These are phyloP conservation scores for Nasua narica DNA, from an alignment of 2,797 vertebrate genomes.

Conservation along the genomic window DNA sequence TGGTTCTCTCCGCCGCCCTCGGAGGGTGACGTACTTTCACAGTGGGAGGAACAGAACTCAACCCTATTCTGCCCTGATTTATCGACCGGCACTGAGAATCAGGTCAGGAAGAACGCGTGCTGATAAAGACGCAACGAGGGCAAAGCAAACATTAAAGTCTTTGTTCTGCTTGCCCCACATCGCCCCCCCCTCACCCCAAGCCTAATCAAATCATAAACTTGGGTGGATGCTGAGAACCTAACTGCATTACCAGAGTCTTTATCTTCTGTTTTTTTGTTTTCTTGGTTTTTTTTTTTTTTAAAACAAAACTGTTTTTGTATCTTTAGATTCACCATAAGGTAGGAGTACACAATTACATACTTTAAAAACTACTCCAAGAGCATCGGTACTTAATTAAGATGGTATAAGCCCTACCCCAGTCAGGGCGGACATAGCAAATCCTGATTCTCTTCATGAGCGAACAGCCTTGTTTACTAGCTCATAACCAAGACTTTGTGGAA, in stretches of 20 bases:
- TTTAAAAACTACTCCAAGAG: not conserved
- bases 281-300: too few species aligned
- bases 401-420: not conserved
- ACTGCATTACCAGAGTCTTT: constrained; percentile 9
- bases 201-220: constrained; percentile 21
- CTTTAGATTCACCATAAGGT: constrained; percentile 26
- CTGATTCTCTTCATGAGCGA: not conserved
- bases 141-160: constrained; percentile 7
- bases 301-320: not conserved
- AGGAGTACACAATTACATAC: not conserved
- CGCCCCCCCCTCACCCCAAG: too few species aligned
- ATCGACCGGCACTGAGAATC: not conserved
- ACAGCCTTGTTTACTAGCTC: not conserved
- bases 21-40: not conserved
- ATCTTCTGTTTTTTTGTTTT: not conserved
- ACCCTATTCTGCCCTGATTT: not conserved
- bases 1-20: not conserved
- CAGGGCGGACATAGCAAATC: constrained; percentile 30
- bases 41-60: constrained; percentile 2
- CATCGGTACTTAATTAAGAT: constrained; percentile 5
- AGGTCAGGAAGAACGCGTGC: constrained; percentile 11
- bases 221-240: not conserved
- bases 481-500: not conserved
- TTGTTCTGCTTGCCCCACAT: not conserved
- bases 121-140: not conserved